Evolutionary conservation across 2,888 invertebrate genomes (phyloP), one percentile per base, ranked within the genome.

Genomic region (Drosophila prolongata): DNA sequence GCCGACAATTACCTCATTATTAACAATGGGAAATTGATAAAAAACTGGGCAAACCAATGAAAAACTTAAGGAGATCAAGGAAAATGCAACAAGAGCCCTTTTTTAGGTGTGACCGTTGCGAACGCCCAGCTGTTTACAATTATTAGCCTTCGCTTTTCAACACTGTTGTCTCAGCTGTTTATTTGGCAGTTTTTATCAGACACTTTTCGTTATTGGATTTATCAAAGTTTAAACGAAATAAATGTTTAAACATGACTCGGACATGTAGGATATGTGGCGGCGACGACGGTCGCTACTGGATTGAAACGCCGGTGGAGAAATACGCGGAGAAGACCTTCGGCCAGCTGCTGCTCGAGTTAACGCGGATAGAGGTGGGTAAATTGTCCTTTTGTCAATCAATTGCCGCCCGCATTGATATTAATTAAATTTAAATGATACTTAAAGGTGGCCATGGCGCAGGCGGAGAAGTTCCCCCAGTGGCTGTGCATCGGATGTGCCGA

Each of bases 311-410:
- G 13, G 61, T 77, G 3, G 50, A 74, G 19, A 83, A 79, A 54
- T 83, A 74, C 13, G 75, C 72, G 0, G 65, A 73, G 27, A 86
- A 83, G 68, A 86, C 83, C 6, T 86, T 79, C n/a, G 75, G 57
- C 24, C 80, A 83, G 58, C 30, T 83, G 30, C 61, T 83, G 24
- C 1, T 67, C 10, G 87, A 84, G 47, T 44, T 84, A 16, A 74
- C 79, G 8, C 72, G 52, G 24, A 61, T 86, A 13, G 76, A 84
- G 71, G 87, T 87, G 24, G 19, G 52, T 11, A 11, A 34, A 42
- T n/a, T 40, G 14, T 42, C 46, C 34, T 16, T 42, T 56, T 56
- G 50, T 34, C 34, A 24, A 30, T 3, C n/a, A 40, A 64, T 47
- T 49, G 9, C 13, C 14, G 16, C 54, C 54, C 54, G 43, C 59